These are phyloP conservation scores for Linyphia triangularis DNA, from an alignment of 2,888 invertebrate species.

Conservation along the genomic window DNA sequence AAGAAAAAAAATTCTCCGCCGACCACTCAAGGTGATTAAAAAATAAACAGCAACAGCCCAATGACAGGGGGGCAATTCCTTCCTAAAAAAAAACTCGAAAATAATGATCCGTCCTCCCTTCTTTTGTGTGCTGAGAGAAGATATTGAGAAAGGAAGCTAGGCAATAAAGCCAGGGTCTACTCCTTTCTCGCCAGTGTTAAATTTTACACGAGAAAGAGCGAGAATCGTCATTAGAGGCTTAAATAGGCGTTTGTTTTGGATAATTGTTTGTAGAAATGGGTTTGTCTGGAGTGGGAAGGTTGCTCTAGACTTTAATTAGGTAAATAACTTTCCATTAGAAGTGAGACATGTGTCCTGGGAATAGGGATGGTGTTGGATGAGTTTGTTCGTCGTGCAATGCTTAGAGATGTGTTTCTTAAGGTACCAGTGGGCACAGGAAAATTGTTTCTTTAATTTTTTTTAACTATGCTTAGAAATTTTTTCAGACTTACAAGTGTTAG, in stretches of 20 bases:
- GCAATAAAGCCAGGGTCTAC: neutral
- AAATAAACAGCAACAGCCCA: conserved; percentile 15
- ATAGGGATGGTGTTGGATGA: too few species aligned
- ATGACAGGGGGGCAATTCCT: neutral
- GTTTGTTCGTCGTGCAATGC: too few species aligned
- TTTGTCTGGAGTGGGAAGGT: neutral
- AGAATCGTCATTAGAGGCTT: neutral
- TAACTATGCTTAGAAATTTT: too few species aligned
- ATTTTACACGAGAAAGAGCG: neutral
- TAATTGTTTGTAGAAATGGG: conserved; percentile 22
- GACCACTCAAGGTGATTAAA: conserved; percentile 43
- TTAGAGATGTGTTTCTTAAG: too few species aligned
- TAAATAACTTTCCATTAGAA: neutral
- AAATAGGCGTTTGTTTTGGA: neutral
- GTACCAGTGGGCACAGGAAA: too few species aligned
- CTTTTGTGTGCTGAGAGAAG: too few species aligned
- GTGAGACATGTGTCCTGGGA: neutral
- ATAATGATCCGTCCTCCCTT: conserved; percentile 38
- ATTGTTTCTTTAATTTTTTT: too few species aligned
- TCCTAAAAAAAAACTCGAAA: conserved; percentile 11
- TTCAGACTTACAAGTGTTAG: too few species aligned
- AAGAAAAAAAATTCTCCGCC: neutral
- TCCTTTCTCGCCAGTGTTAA: conserved; percentile 7
- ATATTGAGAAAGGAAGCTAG: neutral
- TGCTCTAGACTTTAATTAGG: conserved; percentile 7